Base-by-base conservation (phyloP, 23 tunicate species). In the Corella eumyota region DNA sequence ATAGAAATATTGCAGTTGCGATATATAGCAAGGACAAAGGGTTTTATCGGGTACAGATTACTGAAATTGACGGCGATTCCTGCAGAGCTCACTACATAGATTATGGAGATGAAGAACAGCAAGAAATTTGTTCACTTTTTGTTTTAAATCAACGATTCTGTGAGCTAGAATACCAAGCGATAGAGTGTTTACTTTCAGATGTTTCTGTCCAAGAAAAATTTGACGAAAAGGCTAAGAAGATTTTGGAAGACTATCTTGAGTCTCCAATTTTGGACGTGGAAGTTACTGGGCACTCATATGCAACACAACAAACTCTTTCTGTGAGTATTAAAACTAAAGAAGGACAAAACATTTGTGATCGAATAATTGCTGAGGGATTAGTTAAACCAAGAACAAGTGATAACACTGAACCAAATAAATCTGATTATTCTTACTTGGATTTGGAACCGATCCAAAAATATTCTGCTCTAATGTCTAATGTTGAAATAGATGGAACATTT, bases 51-150 rank as follows among this genome's bases (percentile, higher is more conserved):
- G 85, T 61, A 21, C 85, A 68, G 65, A 50, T 77, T 2, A 4
- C 30, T 19, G 25, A 50, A 1, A 40, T 68, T 31, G 61, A 61
- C 38, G 56, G 65, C 1, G 70, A 77, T 0, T 35, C 40, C 7
- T 68, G 69, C 64, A 51, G 54, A 6, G 64, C 68, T 3, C 33
- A 26, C 15, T 61, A 49, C 31, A 60, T 77, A 1, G 85, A 77
- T 60, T 77, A 77, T 62, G 85, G 85, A 0, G 64, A 68, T 36
- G 31, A n/a, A 30, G 85, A 77, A 56, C 62, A 62, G 53, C 72
- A 77, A 52, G 69, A 48, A 23, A 25, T 60, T 4, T 32, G 36
- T 5, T 30, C 65, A 19, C 30, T 77, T 32, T 68, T 50, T 62
- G 27, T 32, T 20, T 68, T 77, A 32, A 64, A 69, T 30, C 50